phyloP scores from a whole-genome alignment of 2,797 vertebrate genomes.

The Poecilia gillii region DNA sequence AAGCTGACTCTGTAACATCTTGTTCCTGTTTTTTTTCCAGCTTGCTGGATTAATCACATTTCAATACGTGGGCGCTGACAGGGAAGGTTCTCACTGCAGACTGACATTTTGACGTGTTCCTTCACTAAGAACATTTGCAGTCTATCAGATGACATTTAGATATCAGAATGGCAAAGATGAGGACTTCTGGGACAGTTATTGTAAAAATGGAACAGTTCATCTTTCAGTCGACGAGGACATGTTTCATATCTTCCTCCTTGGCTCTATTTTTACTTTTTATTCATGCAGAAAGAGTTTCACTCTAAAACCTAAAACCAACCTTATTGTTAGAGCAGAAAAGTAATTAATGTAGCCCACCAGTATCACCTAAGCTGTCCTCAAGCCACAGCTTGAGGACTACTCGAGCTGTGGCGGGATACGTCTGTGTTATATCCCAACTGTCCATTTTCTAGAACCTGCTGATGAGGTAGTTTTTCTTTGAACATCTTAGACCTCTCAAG shows the following conservation, averaged over 20 bases:
- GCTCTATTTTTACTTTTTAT: background rate
- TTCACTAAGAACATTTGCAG: background rate
- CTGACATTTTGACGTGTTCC: conserved; percentile 11
- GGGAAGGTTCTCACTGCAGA: conserved; percentile 1
- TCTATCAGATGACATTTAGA: background rate
- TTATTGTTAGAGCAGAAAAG: conserved; percentile 12
- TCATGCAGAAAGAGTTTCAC: conserved; percentile 4
- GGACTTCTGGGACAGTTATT: background rate
- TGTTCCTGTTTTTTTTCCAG: background rate
- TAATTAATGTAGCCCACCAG: conserved; percentile 20
- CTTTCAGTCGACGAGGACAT: background rate
- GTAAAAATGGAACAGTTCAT: background rate
- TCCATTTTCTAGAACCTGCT: conserved; percentile 38
- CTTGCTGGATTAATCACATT: conserved; percentile 13
- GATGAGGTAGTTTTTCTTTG: conserved; percentile 27
- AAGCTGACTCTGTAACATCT: background rate
- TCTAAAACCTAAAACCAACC: conserved; percentile 7
- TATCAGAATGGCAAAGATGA: background rate
- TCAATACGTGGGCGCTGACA: background rate
- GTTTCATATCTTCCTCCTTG: background rate
- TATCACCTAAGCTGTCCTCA: too few relatives aligned
- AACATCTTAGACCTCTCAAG: conserved; percentile 10
- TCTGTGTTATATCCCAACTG: conserved; percentile 28
- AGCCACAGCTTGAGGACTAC: conserved; percentile 17
- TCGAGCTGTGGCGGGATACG: conserved; percentile 38